phyloP scores from a whole-genome alignment of 2,797 vertebrate genomes.

The Thaleichthys pacificus region DNA sequence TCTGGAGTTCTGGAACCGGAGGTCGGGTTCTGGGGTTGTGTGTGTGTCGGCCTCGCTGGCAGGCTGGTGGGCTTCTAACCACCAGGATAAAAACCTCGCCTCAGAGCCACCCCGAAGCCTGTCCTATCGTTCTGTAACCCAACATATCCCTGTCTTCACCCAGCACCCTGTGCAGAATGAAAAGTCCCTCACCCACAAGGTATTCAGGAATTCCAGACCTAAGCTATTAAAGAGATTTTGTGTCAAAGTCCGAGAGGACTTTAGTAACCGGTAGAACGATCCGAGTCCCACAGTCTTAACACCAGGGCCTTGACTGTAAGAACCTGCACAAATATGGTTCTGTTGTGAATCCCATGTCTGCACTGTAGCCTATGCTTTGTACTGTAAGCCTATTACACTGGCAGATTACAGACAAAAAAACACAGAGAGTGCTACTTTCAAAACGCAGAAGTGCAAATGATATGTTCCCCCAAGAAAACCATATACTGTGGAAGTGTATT shows the following conservation, averaged over 20 bases:
- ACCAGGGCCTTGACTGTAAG: not conserved
- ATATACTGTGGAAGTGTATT: too few species aligned
- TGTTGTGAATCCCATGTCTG: constrained; percentile 15
- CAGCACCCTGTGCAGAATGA: too few species aligned
- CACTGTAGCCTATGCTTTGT: constrained; percentile 21
- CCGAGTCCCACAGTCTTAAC: constrained; percentile 15
- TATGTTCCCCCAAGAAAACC: not conserved
- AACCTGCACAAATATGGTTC: constrained; percentile 21
- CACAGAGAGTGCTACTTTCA: constrained; percentile 27
- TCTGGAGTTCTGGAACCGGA: too few species aligned
- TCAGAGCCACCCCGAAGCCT: not conserved
- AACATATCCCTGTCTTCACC: not conserved
- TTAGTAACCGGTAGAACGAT: constrained; percentile 49
- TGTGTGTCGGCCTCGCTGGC: constrained; percentile 10
- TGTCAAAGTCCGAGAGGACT: constrained; percentile 66
- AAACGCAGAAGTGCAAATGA: constrained; percentile 37
- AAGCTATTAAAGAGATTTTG: constrained; percentile 69
- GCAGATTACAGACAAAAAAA: constrained; percentile 12
- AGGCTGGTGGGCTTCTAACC: constrained; percentile 38
- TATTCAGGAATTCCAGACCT: constrained; percentile 60
- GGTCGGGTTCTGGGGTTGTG: too few species aligned
- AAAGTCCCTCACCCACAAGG: constrained; percentile 37
- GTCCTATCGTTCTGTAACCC: not conserved
- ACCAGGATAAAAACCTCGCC: constrained; percentile 16
- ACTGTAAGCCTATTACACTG: constrained; percentile 46